These are phyloP conservation scores for Carcharodon carcharias DNA, from an alignment of 2,797 vertebrate genomes.

Conservation along the genomic window DNA sequence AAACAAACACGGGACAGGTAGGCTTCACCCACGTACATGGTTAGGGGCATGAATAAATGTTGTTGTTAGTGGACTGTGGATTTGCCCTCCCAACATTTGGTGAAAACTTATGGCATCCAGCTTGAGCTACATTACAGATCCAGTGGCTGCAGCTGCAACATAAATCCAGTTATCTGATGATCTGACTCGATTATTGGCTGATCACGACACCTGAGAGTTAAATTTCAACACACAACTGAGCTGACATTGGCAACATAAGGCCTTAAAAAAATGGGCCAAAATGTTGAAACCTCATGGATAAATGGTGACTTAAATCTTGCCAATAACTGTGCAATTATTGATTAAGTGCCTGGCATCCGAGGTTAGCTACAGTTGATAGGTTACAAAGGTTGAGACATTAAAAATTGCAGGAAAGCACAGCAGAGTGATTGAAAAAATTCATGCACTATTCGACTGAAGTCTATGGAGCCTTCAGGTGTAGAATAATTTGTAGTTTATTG, in stretches of 20 bases:
- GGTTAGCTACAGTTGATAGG: conserved; percentile 25
- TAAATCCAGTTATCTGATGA: background rate
- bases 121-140: background rate
- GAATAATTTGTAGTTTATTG: background rate
- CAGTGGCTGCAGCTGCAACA: background rate
- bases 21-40: background rate
- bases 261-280: background rate
- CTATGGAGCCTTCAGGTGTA: background rate
- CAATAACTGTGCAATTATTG: background rate
- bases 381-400: conserved; percentile 18
- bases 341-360: background rate
- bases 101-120: background rate
- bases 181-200: background rate
- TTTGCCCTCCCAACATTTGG: background rate
- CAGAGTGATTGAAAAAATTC: background rate
- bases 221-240: background rate
- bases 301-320: background rate
- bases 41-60: background rate
- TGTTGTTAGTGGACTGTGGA: background rate
- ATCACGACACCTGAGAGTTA: background rate
- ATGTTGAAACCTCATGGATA: background rate
- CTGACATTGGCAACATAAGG: background rate
- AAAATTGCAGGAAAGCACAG: background rate
- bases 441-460: background rate
- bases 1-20: background rate